Percentiles rank a stretch among this genome's conserved stretches.
phyloP scores from a whole-genome alignment of 2,113 vertebrate genomes.

The Athene noctua region DNA sequence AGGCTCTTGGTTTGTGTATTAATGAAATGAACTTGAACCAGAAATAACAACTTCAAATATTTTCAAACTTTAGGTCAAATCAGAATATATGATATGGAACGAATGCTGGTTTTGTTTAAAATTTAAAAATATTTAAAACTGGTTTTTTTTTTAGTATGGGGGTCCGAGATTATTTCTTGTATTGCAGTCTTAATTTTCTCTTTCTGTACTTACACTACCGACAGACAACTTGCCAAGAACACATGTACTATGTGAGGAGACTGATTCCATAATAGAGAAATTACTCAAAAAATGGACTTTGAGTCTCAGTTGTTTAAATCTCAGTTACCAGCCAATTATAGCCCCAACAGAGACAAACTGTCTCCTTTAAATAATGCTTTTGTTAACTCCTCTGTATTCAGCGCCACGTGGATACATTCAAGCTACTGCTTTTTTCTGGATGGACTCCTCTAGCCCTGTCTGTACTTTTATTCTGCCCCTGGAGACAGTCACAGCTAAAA shows the following conservation, averaged over 20 bases:
- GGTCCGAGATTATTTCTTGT: neutral
- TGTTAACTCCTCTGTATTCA: constrained; percentile 40
- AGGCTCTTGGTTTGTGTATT: neutral
- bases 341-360: constrained; percentile 52
- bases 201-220: neutral
- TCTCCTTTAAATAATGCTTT: constrained; percentile 56
- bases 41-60: neutral
- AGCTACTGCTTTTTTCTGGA: constrained; percentile 49
- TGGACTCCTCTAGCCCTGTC: constrained; percentile 27
- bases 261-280: constrained; percentile 8
- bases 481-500: constrained; percentile 45
- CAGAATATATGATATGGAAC: neutral
- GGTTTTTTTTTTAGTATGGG: neutral
- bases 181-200: neutral
- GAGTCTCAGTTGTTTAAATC: constrained; percentile 28
- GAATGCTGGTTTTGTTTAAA: neutral
- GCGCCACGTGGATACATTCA: constrained; percentile 49
- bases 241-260: neutral
- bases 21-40: neutral
- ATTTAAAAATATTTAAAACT: neutral
- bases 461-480: constrained; percentile 38
- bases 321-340: constrained; percentile 32
- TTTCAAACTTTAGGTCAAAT: neutral
- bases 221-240: neutral
- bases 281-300: constrained; percentile 21